Conservation (phyloP, 2,888 invertebrate species). For the Cordilura impudica region DNA sequence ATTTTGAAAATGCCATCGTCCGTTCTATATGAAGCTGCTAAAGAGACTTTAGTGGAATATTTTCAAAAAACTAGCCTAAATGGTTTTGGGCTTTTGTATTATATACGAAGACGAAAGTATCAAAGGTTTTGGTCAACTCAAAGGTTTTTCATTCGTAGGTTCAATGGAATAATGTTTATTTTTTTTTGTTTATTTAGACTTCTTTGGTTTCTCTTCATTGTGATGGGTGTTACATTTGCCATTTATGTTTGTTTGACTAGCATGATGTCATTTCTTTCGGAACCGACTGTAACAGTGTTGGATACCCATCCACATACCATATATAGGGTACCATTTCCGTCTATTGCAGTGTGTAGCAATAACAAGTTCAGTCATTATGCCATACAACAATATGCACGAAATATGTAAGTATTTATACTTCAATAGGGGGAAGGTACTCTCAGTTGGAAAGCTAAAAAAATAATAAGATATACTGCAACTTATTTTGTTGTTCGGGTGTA, state of each 20-base stretch:
- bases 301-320: constrained; percentile 60
- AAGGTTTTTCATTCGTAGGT: no score
- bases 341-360: constrained; percentile 68
- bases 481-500: no score
- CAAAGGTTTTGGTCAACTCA: constrained; percentile 65
- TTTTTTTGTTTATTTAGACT: constrained; percentile 65
- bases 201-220: constrained; percentile 72
- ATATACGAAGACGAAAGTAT: constrained; percentile 68
- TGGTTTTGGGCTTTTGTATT: constrained; percentile 72
- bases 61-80: constrained; percentile 74
- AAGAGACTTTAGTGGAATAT: constrained; percentile 70
- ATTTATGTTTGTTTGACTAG: constrained; percentile 66
- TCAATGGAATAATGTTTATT: no score
- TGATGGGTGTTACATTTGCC: constrained; percentile 67
- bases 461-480: no score
- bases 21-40: constrained; percentile 62
- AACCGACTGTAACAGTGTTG: constrained; percentile 69
- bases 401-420: constrained; percentile 63
- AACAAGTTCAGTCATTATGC: constrained; percentile 70
- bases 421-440: no score
- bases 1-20: constrained; percentile 19
- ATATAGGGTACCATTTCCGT: constrained; percentile 65
- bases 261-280: constrained; percentile 67
- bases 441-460: no score
- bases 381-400: constrained; percentile 58